Percentiles rank a stretch among this genome's conserved stretches.
phyloP scores from a whole-genome alignment of 2,113 vertebrate species.

The Halcyon senegalensis region DNA sequence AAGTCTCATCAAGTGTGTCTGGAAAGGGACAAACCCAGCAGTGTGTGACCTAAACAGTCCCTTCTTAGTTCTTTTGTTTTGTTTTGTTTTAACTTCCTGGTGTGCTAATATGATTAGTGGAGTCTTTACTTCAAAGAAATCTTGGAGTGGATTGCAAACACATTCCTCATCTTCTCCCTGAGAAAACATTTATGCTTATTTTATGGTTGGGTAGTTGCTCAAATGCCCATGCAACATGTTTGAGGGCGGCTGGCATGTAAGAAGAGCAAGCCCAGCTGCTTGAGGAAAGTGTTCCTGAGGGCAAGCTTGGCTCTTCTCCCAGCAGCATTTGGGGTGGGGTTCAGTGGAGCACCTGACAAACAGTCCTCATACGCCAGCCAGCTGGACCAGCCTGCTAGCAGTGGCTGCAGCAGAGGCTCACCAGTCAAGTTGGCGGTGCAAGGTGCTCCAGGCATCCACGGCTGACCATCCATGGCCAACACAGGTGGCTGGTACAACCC shows the following conservation, averaged over 20 bases:
- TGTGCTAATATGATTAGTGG: neutral
- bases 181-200: constrained; percentile 54
- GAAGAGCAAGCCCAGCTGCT: constrained; percentile 7
- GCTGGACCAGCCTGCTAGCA: neutral
- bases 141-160: neutral
- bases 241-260: neutral
- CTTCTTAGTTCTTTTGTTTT: neutral
- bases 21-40: neutral
- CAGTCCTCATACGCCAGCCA: neutral
- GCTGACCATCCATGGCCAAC: neutral
- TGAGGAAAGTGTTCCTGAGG: neutral
- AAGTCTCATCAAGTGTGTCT: neutral
- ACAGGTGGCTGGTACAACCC: neutral
- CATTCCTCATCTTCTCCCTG: neutral
- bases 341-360: neutral
- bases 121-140: neutral
- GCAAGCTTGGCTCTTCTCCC: neutral
- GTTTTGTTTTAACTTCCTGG: neutral
- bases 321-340: neutral
- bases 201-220: constrained; percentile 36
- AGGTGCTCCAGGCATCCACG: neutral
- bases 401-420: neutral
- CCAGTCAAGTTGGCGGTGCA: neutral
- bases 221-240: constrained; percentile 33
- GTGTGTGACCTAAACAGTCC: neutral